Evolutionary conservation across 2,113 vertebrate genomes (phyloP).

Genomic region (Astatotilapia flaviijosephi): DNA sequence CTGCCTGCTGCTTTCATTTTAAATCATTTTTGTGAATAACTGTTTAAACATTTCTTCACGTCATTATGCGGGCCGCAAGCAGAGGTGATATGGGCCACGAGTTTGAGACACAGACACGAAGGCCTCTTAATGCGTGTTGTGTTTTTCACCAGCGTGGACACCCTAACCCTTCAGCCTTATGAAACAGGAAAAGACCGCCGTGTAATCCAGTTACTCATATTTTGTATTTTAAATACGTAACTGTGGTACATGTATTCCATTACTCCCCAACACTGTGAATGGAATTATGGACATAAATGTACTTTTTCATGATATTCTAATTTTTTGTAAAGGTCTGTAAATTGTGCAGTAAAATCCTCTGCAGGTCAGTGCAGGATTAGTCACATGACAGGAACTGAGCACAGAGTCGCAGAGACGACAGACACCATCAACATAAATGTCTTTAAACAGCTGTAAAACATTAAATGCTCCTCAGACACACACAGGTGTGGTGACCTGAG

Average conservation of each 20-base stretch:
- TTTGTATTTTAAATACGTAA: background rate
- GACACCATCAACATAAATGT: background rate
- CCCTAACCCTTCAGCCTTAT: background rate
- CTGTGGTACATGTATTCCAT: background rate
- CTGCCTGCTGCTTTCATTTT: accelerated
- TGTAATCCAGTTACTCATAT: background rate
- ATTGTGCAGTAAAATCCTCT: background rate
- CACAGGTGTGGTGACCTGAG: background rate
- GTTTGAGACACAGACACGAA: background rate
- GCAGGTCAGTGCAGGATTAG: background rate
- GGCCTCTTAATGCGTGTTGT: accelerated
- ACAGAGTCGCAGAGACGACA: background rate
- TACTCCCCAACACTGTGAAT: background rate
- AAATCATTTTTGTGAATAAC: background rate
- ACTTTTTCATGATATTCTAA: background rate
- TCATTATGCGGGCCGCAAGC: accelerated
- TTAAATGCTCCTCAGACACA: background rate
- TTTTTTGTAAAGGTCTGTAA: background rate
- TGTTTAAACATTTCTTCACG: background rate
- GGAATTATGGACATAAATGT: background rate
- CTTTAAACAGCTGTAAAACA: background rate
- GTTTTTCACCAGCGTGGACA: background rate
- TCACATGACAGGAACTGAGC: background rate
- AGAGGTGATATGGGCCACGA: accelerated
- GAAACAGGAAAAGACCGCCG: background rate